Conservation (phyloP, 2,888 invertebrate species). For the Acholoe squamosa region DNA sequence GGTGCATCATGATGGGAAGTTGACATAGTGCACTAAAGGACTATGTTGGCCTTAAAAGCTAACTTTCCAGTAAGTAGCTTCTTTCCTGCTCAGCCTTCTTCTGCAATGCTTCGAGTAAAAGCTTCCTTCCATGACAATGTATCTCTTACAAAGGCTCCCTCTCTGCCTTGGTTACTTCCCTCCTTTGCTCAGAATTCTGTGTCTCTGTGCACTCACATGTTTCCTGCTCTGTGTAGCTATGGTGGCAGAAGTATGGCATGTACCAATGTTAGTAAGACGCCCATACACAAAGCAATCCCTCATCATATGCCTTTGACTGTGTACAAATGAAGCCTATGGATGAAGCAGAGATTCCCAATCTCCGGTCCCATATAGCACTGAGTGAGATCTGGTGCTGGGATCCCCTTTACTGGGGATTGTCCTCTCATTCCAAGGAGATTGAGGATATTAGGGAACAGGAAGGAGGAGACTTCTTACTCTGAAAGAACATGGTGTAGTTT, state of each 20-base stretch:
- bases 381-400: not conserved
- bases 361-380: not conserved
- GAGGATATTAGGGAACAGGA: not conserved
- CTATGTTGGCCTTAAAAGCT: no score
- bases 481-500: not conserved
- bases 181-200: not conserved
- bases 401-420: not conserved
- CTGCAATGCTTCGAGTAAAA: no score
- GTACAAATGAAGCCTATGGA: not conserved
- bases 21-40: no score
- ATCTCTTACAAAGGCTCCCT: no score
- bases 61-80: no score
- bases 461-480: not conserved
- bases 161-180: not conserved
- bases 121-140: no score
- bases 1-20: no score
- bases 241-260: not conserved
- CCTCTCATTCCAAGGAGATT: not conserved
- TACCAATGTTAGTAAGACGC: not conserved
- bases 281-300: not conserved
- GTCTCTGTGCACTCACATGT: not conserved
- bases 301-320: not conserved
- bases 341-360: conserved; percentile 3
- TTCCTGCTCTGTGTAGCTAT: not conserved
- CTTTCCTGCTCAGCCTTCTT: no score